Conservation (phyloP, 2,888 invertebrate species). For the Dysmachus trigonus region DNA sequence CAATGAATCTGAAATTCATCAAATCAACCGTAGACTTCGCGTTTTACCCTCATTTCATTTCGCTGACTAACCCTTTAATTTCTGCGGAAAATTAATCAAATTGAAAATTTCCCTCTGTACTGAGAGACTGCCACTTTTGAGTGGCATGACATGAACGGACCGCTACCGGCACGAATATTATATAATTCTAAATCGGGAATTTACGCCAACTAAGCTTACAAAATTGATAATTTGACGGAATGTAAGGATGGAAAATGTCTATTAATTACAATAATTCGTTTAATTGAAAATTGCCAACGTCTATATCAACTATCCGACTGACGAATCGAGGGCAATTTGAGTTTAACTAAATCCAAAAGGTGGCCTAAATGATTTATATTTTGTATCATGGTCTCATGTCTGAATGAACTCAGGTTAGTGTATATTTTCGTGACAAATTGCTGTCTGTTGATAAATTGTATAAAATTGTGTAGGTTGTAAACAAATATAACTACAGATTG, state of each 20-base stretch:
- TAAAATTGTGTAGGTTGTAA: too few relatives aligned
- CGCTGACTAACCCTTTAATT: neutral
- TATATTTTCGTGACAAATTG: neutral
- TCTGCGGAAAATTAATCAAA: neutral
- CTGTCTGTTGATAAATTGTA: neutral
- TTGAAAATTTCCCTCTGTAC: neutral
- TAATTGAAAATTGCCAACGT: neutral
- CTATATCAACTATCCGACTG: neutral
- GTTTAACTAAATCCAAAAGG: neutral
- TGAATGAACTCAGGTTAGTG: neutral
- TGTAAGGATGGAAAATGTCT: neutral
- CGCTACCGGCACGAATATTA: neutral
- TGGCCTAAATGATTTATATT: neutral
- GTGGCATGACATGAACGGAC: neutral
- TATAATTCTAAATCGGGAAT: neutral
- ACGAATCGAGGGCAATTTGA: neutral
- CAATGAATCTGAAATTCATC: neutral
- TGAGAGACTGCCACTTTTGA: neutral
- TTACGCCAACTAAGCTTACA: neutral
- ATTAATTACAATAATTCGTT: neutral
- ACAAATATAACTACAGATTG: too few relatives aligned
- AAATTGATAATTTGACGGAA: neutral
- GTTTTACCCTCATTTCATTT: neutral
- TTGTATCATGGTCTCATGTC: neutral
- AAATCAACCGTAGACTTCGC: neutral